Evolutionary conservation across 2,113 vertebrate species (phyloP).

Genomic region (Alethe castanea): DNA sequence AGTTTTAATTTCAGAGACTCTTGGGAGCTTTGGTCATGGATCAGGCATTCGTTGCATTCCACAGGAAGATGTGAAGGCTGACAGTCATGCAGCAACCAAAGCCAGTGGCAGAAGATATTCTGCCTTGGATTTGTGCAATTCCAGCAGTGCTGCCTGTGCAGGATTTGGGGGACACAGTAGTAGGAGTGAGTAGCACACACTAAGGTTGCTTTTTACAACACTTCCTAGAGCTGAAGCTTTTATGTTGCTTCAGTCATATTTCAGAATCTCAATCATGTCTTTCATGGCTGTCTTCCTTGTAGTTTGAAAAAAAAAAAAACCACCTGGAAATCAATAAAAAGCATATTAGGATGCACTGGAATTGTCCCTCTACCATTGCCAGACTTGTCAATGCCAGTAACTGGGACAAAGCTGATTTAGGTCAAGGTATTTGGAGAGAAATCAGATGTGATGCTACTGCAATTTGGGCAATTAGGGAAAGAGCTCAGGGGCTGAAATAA

Average conservation of each 20-base stretch:
- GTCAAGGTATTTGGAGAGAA: constrained; percentile 17
- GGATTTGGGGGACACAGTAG: background rate
- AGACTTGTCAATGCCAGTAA: background rate
- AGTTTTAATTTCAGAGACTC: background rate
- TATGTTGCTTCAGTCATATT: background rate
- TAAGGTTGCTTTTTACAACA: background rate
- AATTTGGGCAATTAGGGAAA: constrained; percentile 8
- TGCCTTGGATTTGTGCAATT: background rate
- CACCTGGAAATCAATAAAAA: background rate
- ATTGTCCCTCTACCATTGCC: background rate
- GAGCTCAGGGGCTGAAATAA: background rate
- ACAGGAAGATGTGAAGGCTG: background rate
- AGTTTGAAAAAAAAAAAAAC: background rate
- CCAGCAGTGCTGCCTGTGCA: background rate
- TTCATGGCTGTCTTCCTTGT: background rate
- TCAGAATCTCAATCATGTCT: background rate
- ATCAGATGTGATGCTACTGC: background rate
- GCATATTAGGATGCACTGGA: background rate
- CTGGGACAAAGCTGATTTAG: constrained; percentile 9
- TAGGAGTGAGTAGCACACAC: background rate
- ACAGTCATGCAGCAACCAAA: background rate
- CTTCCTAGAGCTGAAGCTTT: background rate
- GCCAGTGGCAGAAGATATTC: background rate
- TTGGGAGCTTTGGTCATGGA: background rate
- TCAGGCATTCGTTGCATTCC: background rate